phyloP scores from a whole-genome alignment of 2,113 vertebrate genomes.

The Zapus hudsonius region DNA sequence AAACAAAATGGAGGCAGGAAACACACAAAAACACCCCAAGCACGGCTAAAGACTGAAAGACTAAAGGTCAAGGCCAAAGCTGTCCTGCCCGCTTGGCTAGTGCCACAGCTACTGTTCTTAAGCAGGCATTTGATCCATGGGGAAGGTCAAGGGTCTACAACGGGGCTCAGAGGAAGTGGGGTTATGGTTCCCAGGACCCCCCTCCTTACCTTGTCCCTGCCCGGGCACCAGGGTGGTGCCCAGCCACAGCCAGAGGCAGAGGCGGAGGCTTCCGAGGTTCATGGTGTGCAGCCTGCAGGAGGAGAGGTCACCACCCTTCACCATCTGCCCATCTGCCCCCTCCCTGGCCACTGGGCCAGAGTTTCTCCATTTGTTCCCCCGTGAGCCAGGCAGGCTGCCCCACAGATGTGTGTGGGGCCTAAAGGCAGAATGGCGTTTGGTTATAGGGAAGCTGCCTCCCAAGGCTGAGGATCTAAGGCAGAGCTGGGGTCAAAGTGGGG shows the following conservation, averaged over 20 bases:
- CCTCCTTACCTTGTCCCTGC: slow-evolving; percentile 62
- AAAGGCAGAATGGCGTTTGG: no score
- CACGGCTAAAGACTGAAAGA: rapidly evolving
- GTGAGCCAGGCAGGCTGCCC: neutral
- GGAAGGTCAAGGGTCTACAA: no score
- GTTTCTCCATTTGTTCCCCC: neutral
- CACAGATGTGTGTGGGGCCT: no score
- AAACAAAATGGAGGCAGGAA: neutral
- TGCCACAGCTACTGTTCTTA: rapidly evolving
- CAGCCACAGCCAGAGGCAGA: slow-evolving; percentile 58
- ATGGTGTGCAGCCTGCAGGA: neutral
- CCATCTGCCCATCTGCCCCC: neutral
- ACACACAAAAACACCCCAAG: no score
- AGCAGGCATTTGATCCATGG: rapidly evolving
- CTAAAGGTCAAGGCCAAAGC: neutral
- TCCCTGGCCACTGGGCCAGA: neutral
- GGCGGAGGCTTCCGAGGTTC: rapidly evolving
- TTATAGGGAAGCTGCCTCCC: neutral
- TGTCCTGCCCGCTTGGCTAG: neutral
- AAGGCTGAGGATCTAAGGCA: neutral
- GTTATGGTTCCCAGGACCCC: neutral
- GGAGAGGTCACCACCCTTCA: neutral
- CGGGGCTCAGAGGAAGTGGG: rapidly evolving
- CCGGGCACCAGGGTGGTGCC: neutral
- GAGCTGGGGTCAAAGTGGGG: neutral